phyloP scores from a whole-genome alignment of 2,888 invertebrate genomes.

The Mesoligia furuncula region DNA sequence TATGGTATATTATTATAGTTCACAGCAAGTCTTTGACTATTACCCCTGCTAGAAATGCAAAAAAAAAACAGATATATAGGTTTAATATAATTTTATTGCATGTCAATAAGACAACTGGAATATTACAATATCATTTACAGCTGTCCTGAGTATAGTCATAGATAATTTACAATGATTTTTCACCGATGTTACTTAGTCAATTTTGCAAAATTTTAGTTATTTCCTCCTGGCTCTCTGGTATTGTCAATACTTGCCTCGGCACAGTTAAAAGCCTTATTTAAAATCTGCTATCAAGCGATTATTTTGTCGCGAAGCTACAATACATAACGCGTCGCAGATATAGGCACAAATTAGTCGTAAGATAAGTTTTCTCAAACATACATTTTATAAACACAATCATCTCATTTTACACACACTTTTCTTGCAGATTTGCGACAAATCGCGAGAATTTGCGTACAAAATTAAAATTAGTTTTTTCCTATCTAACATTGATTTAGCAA shows the following conservation, averaged over 20 bases:
- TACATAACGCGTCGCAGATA: slow-evolving; percentile 25
- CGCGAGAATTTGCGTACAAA: not conserved
- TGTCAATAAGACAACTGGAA: slow-evolving; percentile 33
- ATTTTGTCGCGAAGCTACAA: slow-evolving; percentile 14
- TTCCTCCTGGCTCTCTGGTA: not conserved
- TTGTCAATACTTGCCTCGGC: not conserved
- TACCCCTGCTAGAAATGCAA: not conserved
- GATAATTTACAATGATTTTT: slow-evolving; percentile 22
- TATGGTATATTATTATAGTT: not conserved
- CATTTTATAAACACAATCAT: slow-evolving; percentile 15
- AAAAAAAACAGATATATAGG: not conserved
- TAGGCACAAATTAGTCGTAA: slow-evolving; percentile 45
- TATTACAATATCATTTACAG: slow-evolving; percentile 19
- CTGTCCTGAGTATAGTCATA: slow-evolving; percentile 20
- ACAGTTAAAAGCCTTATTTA: slow-evolving; percentile 15
- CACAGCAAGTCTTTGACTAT: too few species aligned
- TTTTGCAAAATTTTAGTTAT: not conserved
- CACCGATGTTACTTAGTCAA: not conserved
- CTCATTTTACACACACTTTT: not conserved
- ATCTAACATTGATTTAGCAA: slow-evolving; percentile 36
- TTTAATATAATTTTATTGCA: slow-evolving; percentile 33
- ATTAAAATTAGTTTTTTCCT: slow-evolving; percentile 2
- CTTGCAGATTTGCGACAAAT: not conserved
- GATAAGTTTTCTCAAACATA: slow-evolving; percentile 7
- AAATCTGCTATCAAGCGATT: slow-evolving; percentile 18